Base-by-base conservation (phyloP, 2,888 invertebrate genomes). In the Metopia argyrocephala region DNA sequence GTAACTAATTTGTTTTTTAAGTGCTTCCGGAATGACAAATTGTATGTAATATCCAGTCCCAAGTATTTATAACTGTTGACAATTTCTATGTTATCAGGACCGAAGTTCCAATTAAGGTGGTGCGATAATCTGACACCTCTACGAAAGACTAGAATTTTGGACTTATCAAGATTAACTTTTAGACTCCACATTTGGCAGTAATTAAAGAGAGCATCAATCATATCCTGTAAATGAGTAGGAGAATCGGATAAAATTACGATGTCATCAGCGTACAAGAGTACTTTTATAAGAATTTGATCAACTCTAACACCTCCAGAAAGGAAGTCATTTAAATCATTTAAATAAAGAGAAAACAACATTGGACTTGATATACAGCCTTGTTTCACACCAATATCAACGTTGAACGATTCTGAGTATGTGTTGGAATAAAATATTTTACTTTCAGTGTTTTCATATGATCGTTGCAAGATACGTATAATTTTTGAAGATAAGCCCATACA, bases 351-450 rank as follows among this genome's bases (percentile, higher is more conserved):
- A 50, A 78, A 78, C 20, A 71, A 27, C 4, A 65, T n/a, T 23
- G 65, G 75, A 15, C 52, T 61, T 12, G 68, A 18, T 5, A 75
- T 21, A 20, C 76, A 69, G n/a, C 74, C 65, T 15, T 74, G 65
- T 25, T 74, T 74, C 5, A 74, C 74, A 23, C 66, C 57, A 23
- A 20, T 2, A 15, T 50, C 50, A 12, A 65, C 57, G 27, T 46
- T n/a, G 61, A 76, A 76, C 12, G 23, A 68, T 4, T 48, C 61
- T 3, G 61, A 68, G 23, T 48, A 48, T n/a, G 38, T 50, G 21
- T 52, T 52, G 7, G 31, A 31, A 45, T 45, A n/a, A n/a, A n/a
- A 76, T 5, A 68, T 59, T 7, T 18, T 28, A 20, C 52, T 23
- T 28, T 18, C n/a, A 31, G 31, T 76, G 3, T 76, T 57, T 12